These are phyloP conservation scores for Siphamia tubifer DNA, from an alignment of 2,113 vertebrate genomes.

Conservation along the genomic window DNA sequence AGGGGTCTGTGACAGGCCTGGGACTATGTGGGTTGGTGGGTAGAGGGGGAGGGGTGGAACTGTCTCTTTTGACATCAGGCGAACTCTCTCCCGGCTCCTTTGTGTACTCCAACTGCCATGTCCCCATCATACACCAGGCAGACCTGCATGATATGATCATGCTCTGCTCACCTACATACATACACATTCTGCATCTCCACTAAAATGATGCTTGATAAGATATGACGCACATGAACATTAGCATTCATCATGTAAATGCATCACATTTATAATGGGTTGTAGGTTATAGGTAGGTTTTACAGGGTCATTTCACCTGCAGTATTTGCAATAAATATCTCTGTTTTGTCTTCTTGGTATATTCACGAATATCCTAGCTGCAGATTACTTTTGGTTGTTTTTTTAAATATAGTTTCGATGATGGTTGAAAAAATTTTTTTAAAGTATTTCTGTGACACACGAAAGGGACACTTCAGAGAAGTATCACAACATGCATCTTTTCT, in stretches of 20 bases:
- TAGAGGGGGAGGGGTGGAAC: slow-evolving; percentile 13
- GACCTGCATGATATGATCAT: slow-evolving; percentile 15
- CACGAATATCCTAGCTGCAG: no score
- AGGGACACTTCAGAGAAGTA: slow-evolving; percentile 4
- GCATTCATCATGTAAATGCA: no score
- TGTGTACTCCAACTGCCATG: slow-evolving; percentile 58
- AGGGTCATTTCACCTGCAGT: no score
- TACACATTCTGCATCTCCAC: slow-evolving; percentile 2
- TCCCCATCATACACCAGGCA: slow-evolving; percentile 44
- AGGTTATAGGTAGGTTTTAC: no score
- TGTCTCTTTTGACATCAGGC: slow-evolving; percentile 48
- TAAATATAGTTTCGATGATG: no score
- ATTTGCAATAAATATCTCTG: no score
- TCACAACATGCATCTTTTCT: slow-evolving; percentile 13
- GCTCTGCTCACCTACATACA: background rate
- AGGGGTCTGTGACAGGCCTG: slow-evolving; percentile 55
- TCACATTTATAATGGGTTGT: no score
- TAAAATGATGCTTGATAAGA: no score
- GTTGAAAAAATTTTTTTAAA: background rate
- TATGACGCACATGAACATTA: no score
- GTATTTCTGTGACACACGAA: background rate
- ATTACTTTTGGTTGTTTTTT: no score
- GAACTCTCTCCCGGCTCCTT: slow-evolving; percentile 27
- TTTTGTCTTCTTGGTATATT: no score
- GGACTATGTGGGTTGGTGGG: slow-evolving; percentile 45